These are phyloP conservation scores for Tringa solitaria DNA, from an alignment of 2,113 vertebrate genomes.

Conservation along the genomic window DNA sequence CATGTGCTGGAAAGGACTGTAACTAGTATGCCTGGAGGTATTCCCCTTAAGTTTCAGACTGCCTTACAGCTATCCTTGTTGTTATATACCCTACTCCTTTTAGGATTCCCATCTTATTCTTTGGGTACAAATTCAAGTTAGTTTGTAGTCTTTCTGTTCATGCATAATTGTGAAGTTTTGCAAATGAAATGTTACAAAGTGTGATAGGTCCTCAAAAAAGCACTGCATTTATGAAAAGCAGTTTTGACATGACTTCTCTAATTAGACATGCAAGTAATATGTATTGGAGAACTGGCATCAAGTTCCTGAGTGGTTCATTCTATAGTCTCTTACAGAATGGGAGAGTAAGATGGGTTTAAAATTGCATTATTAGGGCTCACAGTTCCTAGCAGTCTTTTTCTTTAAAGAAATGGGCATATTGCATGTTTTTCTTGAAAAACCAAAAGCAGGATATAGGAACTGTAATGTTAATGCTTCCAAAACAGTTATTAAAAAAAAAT, in stretches of 20 bases:
- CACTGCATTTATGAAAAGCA: not conserved
- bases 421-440: not conserved
- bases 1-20: not conserved
- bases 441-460: not conserved
- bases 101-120: not conserved
- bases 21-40: not conserved
- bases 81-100: not conserved
- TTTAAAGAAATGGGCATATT: not conserved
- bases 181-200: not conserved
- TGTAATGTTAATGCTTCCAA: not conserved
- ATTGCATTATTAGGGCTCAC: not conserved
- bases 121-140: not conserved
- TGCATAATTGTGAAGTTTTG: not conserved
- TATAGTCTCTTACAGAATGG: not conserved
- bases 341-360: not conserved
- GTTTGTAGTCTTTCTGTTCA: not conserved
- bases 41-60: not conserved
- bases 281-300: not conserved
- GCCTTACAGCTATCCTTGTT: not conserved
- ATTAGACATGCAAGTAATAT: not conserved
- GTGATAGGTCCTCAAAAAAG: not conserved
- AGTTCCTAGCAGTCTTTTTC: not conserved
- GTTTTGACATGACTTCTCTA: not conserved
- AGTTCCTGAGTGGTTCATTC: not conserved
- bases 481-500: not conserved